Conservation (phyloP, 2,113 vertebrate genomes). For the Tragulus kanchil region DNA sequence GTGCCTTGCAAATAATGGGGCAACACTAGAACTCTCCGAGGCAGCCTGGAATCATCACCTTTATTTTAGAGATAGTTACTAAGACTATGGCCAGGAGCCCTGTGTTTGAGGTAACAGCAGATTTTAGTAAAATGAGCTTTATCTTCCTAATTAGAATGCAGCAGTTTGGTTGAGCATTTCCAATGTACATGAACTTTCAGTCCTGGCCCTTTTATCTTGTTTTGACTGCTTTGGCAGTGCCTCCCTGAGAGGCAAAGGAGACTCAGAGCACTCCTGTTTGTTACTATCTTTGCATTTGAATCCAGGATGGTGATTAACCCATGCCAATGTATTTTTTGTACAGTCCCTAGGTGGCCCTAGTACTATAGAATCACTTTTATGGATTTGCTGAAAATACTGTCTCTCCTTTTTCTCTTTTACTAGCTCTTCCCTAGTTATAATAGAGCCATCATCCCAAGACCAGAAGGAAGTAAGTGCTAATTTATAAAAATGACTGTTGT, state of each 20-base stretch:
- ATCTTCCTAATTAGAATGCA: not conserved
- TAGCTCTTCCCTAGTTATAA: slow-evolving; percentile 90
- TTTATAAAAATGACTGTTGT: not conserved
- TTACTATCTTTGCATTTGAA: not conserved
- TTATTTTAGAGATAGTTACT: not conserved
- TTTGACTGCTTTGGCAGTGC: not conserved
- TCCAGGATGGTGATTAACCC: not conserved
- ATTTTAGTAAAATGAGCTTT: not conserved
- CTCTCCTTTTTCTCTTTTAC: slow-evolving; percentile 67
- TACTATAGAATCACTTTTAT: not conserved
- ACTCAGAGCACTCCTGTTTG: not conserved
- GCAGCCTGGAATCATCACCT: not conserved
- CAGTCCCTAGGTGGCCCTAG: not conserved
- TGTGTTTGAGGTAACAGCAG: not conserved
- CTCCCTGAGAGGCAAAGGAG: not conserved
- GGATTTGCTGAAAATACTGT: slow-evolving; percentile 53
- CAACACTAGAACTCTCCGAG: not conserved
- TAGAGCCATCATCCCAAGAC: slow-evolving; percentile 90
- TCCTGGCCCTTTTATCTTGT: not conserved
- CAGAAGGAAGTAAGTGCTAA: slow-evolving; percentile 93
- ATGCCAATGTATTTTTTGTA: not conserved
- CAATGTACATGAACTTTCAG: not conserved
- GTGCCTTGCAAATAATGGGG: not conserved
- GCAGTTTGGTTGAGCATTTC: not conserved
- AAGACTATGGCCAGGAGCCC: not conserved